phyloP scores from a whole-genome alignment of 1,140 invertebrate genomes.

The Oryzaephilus surinamensis region DNA sequence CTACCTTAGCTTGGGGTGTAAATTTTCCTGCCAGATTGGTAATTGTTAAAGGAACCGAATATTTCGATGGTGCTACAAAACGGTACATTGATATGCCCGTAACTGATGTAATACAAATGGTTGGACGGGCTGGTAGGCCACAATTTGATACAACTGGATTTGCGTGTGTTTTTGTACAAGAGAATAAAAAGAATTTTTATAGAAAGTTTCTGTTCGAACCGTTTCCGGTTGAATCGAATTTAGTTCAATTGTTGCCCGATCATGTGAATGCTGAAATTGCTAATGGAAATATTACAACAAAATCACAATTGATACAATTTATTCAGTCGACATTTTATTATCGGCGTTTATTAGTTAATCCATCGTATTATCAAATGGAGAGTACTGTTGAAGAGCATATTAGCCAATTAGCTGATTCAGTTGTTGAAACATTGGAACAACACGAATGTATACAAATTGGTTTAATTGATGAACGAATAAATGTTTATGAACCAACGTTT shows the following conservation, averaged over 20 bases:
- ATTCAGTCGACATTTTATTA: conserved; percentile 99
- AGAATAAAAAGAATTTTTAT: conserved; percentile 98
- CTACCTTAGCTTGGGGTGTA: conserved; percentile 97
- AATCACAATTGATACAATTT: conserved; percentile 93
- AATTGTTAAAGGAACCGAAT: conserved; percentile 77
- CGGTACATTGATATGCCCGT: conserved; percentile 99
- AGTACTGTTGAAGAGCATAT: conserved; percentile 44
- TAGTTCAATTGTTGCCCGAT: conserved; percentile 84
- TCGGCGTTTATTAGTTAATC: conserved; percentile 85
- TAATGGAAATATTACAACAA: conserved; percentile 84
- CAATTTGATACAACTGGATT: conserved; percentile 90
- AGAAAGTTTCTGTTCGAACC: conserved; percentile 99
- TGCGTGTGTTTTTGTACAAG: conserved; percentile 94
- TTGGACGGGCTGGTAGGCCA: conserved; percentile 93
- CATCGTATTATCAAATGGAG: conserved; percentile 82
- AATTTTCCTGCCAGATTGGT: conserved; percentile 95
- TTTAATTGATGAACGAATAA: conserved; percentile 38
- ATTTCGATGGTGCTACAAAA: conserved; percentile 93
- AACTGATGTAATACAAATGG: conserved; percentile 98
- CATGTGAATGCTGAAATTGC: conserved; percentile 97
- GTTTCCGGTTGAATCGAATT: conserved; percentile 95
- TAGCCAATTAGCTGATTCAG: conserved; percentile 64
- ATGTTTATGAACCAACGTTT: conserved; percentile 54
- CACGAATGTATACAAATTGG: conserved; percentile 68
- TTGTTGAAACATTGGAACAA: conserved; percentile 56